Evolutionary conservation across 2,113 vertebrate species (phyloP).

Genomic region (Lepus europaeus): DNA sequence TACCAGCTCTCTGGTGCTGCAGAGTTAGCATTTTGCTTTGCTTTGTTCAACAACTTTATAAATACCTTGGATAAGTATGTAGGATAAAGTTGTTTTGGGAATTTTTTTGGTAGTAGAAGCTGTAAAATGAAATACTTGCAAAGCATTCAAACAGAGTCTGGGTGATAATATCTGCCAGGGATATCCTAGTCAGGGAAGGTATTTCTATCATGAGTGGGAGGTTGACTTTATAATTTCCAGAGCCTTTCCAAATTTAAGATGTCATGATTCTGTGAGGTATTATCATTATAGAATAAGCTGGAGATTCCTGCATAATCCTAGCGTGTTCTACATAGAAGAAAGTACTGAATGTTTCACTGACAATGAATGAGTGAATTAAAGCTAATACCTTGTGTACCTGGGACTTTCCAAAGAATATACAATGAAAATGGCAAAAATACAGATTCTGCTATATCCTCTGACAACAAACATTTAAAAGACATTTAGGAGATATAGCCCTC

Average conservation of each 20-base stretch:
- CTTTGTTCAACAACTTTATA: constrained; percentile 47
- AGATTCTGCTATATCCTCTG: background rate
- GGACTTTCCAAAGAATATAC: background rate
- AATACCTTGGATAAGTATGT: constrained; percentile 1
- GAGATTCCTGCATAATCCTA: constrained; percentile 11
- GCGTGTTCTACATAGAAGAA: constrained; percentile 62
- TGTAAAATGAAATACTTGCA: constrained; percentile 52
- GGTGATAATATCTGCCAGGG: constrained; percentile 73
- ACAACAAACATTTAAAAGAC: background rate
- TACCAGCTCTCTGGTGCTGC: background rate
- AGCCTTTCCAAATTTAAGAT: constrained; percentile 76
- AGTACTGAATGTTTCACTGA: background rate
- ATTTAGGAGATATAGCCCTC: background rate
- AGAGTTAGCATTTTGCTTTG: constrained; percentile 26
- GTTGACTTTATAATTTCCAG: constrained; percentile 60
- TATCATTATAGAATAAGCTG: constrained; percentile 51
- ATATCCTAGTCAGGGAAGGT: constrained; percentile 72
- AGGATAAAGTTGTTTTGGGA: constrained; percentile 32
- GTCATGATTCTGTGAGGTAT: constrained; percentile 68
- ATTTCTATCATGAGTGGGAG: constrained; percentile 78
- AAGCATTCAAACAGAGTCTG: constrained; percentile 53
- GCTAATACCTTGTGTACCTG: background rate
- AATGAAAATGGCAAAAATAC: background rate
- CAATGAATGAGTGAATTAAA: constrained; percentile 6
- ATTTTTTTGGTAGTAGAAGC: constrained; percentile 41